Conservation (phyloP, 2,797 vertebrate species). For the Geotria australis region DNA sequence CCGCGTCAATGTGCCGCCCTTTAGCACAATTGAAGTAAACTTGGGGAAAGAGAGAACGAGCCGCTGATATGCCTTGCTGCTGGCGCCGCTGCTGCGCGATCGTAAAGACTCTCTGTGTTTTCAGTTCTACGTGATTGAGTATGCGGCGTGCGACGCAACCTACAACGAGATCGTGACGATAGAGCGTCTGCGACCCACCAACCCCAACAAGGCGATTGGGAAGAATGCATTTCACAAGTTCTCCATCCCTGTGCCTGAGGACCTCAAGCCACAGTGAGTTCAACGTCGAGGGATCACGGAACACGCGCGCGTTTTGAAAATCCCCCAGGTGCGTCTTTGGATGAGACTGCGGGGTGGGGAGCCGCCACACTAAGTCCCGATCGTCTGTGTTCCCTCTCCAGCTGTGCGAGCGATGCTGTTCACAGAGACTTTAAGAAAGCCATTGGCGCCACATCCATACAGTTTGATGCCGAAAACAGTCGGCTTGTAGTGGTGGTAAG, state of each 20-base stretch:
- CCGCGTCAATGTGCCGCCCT: no score
- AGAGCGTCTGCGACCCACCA: conserved; percentile 70
- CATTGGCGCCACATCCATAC: conserved; percentile 56
- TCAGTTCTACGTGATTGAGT: conserved; percentile 95
- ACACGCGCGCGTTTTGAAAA: no score
- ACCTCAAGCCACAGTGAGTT: conserved; percentile 70
- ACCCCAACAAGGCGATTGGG: conserved; percentile 63
- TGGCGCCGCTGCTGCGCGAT: not conserved
- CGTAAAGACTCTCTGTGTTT: not conserved
- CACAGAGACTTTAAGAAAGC: conserved; percentile 99
- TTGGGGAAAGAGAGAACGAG: no score
- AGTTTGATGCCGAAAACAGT: conserved; percentile 50
- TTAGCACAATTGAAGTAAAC: no score
- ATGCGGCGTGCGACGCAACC: conserved; percentile 82
- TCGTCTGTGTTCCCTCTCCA: conserved; percentile 6
- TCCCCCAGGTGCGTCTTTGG: no score
- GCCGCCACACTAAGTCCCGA: no score
- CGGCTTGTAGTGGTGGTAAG: conserved; percentile 65
- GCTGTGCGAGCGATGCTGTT: conserved; percentile 61
- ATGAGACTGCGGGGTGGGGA: no score
- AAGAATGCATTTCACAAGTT: conserved; percentile 79
- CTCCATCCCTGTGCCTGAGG: conserved; percentile 63
- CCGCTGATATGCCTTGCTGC: no score
- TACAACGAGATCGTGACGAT: conserved; percentile 97
- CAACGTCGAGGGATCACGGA: not conserved